Conservation (phyloP, 2,797 vertebrate genomes). For the Crossoptilon crossoptilon region DNA sequence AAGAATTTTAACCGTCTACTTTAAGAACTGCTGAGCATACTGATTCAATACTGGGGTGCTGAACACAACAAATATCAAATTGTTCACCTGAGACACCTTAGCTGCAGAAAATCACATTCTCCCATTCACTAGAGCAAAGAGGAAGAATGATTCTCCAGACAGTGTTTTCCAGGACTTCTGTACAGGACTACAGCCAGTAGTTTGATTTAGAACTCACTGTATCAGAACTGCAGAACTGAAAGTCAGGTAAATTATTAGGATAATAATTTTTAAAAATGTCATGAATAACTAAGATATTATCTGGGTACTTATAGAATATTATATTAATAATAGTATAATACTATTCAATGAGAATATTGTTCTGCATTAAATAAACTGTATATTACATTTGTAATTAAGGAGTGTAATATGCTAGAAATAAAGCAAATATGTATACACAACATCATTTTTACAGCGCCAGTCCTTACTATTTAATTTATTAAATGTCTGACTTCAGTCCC, state of each 20-base stretch:
- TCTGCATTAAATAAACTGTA: not conserved
- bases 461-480: not conserved
- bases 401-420: not conserved
- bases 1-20: not conserved
- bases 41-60: not conserved
- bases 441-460: not conserved
- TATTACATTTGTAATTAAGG: not conserved
- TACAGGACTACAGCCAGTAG: not conserved
- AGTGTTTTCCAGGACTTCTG: not conserved
- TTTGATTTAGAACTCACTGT: not conserved
- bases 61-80: not conserved
- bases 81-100: not conserved
- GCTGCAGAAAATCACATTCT: not conserved
- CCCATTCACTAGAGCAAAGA: not conserved
- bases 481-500: not conserved
- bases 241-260: not conserved
- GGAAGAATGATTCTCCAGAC: not conserved
- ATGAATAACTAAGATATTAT: not conserved
- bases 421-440: not conserved
- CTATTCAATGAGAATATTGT: not conserved
- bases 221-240: too few species aligned
- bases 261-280: not conserved
- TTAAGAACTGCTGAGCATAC: not conserved
- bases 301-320: not conserved
- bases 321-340: not conserved